Conservation (phyloP, 2,113 vertebrate genomes). For the Clarias macrocephalus region DNA sequence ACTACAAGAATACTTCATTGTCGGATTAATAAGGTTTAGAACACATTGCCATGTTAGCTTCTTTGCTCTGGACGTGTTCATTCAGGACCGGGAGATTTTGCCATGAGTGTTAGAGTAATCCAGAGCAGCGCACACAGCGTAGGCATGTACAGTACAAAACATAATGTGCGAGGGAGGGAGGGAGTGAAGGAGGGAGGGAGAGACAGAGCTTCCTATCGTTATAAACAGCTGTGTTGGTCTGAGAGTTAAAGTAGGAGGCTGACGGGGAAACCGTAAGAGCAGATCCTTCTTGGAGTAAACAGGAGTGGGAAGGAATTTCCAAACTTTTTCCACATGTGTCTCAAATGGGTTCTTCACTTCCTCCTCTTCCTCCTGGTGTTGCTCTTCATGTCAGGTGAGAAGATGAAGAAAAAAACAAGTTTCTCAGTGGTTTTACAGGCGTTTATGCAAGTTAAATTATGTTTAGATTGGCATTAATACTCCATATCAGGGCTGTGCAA, state of each 20-base stretch:
- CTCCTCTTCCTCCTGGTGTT: neutral
- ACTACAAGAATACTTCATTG: neutral
- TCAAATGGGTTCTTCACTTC: neutral
- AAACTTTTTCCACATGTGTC: neutral
- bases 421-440: neutral
- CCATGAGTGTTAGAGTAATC: neutral
- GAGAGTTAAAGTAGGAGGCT: neutral
- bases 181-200: neutral
- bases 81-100: neutral
- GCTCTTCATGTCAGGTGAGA: constrained; percentile 12
- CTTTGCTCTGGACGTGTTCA: neutral
- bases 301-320: neutral
- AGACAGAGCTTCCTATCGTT: neutral
- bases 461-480: neutral
- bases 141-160: neutral
- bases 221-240: neutral
- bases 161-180: neutral
- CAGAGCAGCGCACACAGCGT: neutral
- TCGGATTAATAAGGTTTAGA: neutral
- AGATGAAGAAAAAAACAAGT: neutral
- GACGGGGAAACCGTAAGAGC: neutral
- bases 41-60: neutral
- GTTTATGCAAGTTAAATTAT: neutral
- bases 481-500: neutral
- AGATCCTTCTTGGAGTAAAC: neutral